Evolutionary conservation across 2,888 invertebrate genomes (phyloP).

Genomic region (Nebria brevicollis): DNA sequence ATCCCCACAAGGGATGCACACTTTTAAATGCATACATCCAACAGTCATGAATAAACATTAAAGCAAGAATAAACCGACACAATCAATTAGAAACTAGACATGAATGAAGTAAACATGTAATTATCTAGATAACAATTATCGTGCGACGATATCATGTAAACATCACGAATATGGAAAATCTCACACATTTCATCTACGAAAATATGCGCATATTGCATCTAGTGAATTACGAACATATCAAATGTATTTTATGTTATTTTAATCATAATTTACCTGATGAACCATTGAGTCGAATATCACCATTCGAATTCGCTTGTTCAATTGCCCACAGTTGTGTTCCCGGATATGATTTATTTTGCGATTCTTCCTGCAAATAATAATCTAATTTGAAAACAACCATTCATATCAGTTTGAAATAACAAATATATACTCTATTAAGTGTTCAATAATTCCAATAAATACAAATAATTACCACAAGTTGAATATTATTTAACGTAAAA

Average conservation of each 20-base stretch:
- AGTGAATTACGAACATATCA: slow-evolving; percentile 52
- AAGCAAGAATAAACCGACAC: too few species aligned
- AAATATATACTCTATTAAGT: background rate
- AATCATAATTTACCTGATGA: slow-evolving; percentile 27
- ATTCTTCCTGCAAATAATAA: slow-evolving; percentile 55
- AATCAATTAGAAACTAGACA: too few species aligned
- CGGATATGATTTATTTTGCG: slow-evolving; percentile 52
- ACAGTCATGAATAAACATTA: too few species aligned
- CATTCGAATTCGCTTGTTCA: slow-evolving; percentile 52
- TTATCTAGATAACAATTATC: too few species aligned
- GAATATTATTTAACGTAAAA: slow-evolving; percentile 57
- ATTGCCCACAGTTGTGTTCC: slow-evolving; percentile 57
- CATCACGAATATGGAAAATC: too few species aligned
- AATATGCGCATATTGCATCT: too few species aligned
- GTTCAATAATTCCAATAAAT: background rate
- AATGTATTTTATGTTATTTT: background rate
- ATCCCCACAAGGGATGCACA: slow-evolving; percentile 82
- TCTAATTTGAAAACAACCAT: background rate
- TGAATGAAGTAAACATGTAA: too few species aligned
- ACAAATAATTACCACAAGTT: slow-evolving; percentile 55
- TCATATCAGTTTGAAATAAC: too few species aligned
- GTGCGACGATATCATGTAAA: too few species aligned
- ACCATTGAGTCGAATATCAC: slow-evolving; percentile 28
- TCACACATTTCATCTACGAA: too few species aligned
- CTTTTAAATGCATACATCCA: slow-evolving; percentile 38